A percentile compares a stretch with the other conserved stretches of the same genome.
These are phyloP conservation scores for Mesopsocus fuscifrons DNA, from an alignment of 2,888 invertebrate species.

Conservation along the genomic window DNA sequence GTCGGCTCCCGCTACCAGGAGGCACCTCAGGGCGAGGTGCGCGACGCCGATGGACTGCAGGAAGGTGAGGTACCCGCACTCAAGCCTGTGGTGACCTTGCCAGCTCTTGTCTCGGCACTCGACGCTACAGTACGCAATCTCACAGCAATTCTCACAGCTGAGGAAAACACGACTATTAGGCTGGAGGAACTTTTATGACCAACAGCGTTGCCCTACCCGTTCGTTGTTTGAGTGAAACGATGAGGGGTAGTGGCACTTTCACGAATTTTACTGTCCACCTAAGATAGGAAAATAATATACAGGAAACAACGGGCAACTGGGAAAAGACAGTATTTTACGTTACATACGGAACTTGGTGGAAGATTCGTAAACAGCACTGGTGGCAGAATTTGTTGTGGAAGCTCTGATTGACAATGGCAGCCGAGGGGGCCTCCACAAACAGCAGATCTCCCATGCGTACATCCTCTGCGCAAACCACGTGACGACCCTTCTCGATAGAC, in stretches of 20 bases:
- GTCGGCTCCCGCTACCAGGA: conserved; percentile 30
- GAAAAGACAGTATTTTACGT: conserved; percentile 9
- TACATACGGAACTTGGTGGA: conserved; percentile 39
- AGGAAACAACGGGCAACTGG: no score
- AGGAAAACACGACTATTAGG: conserved; percentile 17
- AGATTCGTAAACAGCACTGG: conserved; percentile 42
- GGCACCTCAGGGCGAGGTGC: conserved; percentile 51
- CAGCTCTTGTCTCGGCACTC: conserved; percentile 38
- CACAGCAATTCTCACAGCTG: conserved; percentile 46
- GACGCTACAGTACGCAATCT: conserved; percentile 45
- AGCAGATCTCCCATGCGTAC: conserved; percentile 49
- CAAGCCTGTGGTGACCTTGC: conserved; percentile 42
- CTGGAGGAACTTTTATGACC: no score
- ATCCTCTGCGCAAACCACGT: conserved; percentile 37
- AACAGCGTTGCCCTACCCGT: no score
- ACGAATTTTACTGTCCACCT: no score
- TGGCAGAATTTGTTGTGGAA: conserved; percentile 41
- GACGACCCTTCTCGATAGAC: conserved; percentile 38
- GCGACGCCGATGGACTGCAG: conserved; percentile 56
- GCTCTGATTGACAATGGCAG: conserved; percentile 46
- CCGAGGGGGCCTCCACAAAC: conserved; percentile 62
- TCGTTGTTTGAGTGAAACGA: no score
- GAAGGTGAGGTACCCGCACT: conserved; percentile 45
- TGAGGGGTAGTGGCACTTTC: no score
- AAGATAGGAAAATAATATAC: no score